Conservation (phyloP, 2,113 vertebrate genomes). For the Ammodytes dubius region DNA sequence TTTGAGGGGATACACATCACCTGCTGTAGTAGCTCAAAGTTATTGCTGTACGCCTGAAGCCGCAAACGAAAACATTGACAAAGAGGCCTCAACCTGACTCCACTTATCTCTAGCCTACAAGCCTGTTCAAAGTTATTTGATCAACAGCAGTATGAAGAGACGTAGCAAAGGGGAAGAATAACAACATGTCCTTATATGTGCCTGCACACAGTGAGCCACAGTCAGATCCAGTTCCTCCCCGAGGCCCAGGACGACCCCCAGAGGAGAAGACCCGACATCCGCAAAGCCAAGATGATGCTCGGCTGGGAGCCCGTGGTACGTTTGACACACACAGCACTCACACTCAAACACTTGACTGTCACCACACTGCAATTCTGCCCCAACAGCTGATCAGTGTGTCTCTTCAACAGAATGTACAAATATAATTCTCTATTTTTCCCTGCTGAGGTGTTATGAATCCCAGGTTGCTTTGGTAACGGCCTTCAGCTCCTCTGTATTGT, state of each 20-base stretch:
- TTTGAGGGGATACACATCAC: not conserved
- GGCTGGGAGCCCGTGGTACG: conserved; percentile 98
- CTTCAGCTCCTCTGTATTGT: too few relatives aligned
- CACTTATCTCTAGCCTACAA: not conserved
- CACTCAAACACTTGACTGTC: not conserved
- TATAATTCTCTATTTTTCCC: not conserved
- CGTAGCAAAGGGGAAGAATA: not conserved
- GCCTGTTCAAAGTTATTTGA: not conserved
- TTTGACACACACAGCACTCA: conserved; percentile 24
- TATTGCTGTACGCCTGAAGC: not conserved
- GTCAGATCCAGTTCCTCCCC: conserved; percentile 97
- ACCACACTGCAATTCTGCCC: not conserved
- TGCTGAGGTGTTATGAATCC: too few relatives aligned
- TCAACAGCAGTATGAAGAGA: not conserved
- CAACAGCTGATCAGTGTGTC: not conserved
- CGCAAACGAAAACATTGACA: not conserved
- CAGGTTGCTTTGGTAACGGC: too few relatives aligned
- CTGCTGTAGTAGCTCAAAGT: not conserved
- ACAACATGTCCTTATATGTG: not conserved
- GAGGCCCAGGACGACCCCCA: conserved; percentile 99
- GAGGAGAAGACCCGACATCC: conserved; percentile 96
- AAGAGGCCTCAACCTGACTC: not conserved
- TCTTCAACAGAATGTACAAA: not conserved
- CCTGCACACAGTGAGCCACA: conserved; percentile 85
- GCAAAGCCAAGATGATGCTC: conserved; percentile 94